phyloP scores from a whole-genome alignment of 2,797 vertebrate genomes.

The Vespertilio murinus region DNA sequence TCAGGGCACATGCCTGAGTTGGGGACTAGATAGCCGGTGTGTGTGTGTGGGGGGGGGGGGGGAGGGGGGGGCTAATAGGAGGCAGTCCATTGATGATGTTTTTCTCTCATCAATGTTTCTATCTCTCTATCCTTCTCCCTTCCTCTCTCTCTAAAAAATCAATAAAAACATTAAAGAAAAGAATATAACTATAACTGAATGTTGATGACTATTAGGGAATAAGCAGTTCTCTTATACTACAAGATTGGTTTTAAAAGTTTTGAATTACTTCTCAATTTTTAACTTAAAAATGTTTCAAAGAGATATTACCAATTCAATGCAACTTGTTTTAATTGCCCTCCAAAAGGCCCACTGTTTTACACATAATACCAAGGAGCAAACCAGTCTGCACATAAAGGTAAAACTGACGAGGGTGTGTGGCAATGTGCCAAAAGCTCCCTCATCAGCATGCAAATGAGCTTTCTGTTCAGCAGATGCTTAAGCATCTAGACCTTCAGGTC shows the following conservation, averaged over 20 bases:
- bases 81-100: too few relatives aligned
- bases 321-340: slow-evolving; percentile 10
- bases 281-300: slow-evolving; percentile 58
- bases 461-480: slow-evolving; percentile 18
- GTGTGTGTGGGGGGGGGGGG: too few relatives aligned
- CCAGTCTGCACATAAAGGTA: slow-evolving; percentile 23
- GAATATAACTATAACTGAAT: not conserved
- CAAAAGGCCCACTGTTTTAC: slow-evolving; percentile 2
- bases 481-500: slow-evolving; percentile 50
- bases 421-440: slow-evolving; percentile 24
- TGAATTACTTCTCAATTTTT: slow-evolving; percentile 47
- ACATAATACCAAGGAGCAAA: slow-evolving; percentile 20
- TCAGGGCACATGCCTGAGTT: too few relatives aligned
- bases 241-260: not conserved
- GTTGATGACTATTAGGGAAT: not conserved
- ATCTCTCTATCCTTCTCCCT: too few relatives aligned
- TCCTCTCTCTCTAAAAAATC: too few relatives aligned
- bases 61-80: too few relatives aligned
- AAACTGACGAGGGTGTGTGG: not conserved
- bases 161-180: too few relatives aligned
- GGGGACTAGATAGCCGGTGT: too few relatives aligned
- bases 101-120: too few relatives aligned
- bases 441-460: not conserved
- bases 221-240: not conserved
- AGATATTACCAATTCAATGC: slow-evolving; percentile 18